Evolutionary conservation across 1,140 invertebrate species (phyloP), one percentile per base, ranked within the genome.

Genomic region (Branchinecta lindahli): DNA sequence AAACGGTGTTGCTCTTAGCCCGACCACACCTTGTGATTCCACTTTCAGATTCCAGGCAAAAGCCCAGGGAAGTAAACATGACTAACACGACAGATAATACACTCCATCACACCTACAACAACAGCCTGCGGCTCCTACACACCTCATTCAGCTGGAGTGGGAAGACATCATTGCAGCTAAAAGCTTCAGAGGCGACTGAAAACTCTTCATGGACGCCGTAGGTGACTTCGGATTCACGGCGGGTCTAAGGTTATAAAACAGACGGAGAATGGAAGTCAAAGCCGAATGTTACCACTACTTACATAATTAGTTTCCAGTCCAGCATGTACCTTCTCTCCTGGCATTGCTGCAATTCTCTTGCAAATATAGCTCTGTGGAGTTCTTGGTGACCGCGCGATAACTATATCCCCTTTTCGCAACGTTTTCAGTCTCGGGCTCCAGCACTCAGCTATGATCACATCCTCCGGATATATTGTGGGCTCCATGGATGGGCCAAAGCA

Each of bases 401-500:
- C 83, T 46, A 95, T 87, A 77, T 94, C 90, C 20, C 91, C 91
- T 73, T 86, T 81, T 46, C 83, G 79, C 45, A 89, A 79, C 70
- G 79, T 81, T 66, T 85, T 80, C 44, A 86, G 78, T 72, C 83
- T 78, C 21, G 87, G 83, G 66, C 85, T 84, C 69, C 93, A 81
- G 72, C 89, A 87, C 79, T 94, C 91, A 12, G 88, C 88, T 3
- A 95, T 75, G 61, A 95, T 80, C 70, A 94, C 82, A 77, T 94
- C 90, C 70, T 90, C 84, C 7, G 86, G 85, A 72, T 84, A 81
- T 66, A 96, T 84, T 3, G 91, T 92, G 33, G 93, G 93, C 76
- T 94, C 87, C 93, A 95, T 95, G 1, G 91, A 94, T 44, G 90
- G 87, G 66, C 91, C 92, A 61, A 83, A 83, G 79, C 90, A 93